A percentile compares a stretch with the other conserved stretches of the same genome.
phyloP scores from a whole-genome alignment of 2,888 invertebrate species.

The Pardosa pseudoannulata region DNA sequence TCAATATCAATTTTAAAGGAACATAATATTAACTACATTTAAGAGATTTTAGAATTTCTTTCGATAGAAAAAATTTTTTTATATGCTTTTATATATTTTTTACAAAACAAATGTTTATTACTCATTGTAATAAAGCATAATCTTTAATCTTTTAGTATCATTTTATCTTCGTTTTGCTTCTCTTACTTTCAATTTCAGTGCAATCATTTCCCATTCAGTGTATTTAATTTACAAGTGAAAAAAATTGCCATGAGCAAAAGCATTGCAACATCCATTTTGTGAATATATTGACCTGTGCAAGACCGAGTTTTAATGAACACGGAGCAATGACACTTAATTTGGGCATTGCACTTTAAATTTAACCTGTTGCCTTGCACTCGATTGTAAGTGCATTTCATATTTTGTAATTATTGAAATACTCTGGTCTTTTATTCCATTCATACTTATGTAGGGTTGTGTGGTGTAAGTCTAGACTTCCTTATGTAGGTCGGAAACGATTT shows the following conservation, averaged over 20 bases:
- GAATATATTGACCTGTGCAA: not conserved
- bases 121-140: no score
- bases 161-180: no score
- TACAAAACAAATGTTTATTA: no score
- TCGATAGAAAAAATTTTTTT: no score
- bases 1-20: no score
- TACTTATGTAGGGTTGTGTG: not conserved
- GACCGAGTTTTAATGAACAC: not conserved
- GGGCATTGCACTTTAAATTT: not conserved
- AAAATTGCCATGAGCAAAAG: not conserved
- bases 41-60: no score
- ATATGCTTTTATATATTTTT: no score
- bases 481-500: not conserved
- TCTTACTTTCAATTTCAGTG: not conserved
- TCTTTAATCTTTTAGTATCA: no score
- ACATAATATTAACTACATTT: no score
- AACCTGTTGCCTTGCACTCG: slow-evolving; percentile 2
- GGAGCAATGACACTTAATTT: not conserved
- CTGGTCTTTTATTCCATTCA: not conserved
- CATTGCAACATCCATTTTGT: not conserved
- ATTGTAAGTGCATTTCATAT: not conserved
- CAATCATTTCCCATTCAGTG: not conserved
- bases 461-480: not conserved
- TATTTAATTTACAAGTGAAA: not conserved
- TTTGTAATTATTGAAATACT: not conserved